Evolutionary conservation across 64 coral and sea anemone species (phyloP).

Genomic region (Montipora sp.): DNA sequence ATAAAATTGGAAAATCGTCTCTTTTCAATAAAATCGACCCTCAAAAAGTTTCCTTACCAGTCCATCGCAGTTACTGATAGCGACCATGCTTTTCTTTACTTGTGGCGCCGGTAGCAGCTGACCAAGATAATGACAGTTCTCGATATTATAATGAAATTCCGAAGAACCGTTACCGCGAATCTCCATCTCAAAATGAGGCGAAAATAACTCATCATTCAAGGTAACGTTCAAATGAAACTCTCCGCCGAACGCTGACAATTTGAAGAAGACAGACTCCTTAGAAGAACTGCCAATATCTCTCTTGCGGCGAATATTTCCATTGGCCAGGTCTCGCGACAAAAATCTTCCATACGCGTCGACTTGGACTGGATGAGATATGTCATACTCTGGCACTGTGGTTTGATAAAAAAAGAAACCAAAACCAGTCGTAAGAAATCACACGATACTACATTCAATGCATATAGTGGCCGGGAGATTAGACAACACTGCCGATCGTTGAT

Average conservation of each 20-base stretch:
- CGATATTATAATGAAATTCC: conserved; percentile 14
- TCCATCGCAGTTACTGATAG: conserved; percentile 73
- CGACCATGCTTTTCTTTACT: conserved; percentile 38
- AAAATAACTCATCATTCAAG: conserved; percentile 48
- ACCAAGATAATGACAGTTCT: conserved; percentile 59
- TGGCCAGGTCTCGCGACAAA: conserved; percentile 51
- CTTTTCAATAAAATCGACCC: not conserved
- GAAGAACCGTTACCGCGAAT: conserved; percentile 44
- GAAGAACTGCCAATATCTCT: not conserved
- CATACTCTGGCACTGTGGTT: conserved; percentile 60
- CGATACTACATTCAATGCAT: not conserved
- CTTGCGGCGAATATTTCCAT: conserved; percentile 45
- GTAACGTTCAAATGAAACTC: conserved; percentile 30
- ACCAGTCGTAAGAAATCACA: not conserved
- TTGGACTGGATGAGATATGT: conserved; percentile 58
- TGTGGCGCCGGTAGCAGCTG: conserved; percentile 11
- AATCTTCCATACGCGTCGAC: conserved; percentile 39
- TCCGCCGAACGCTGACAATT: conserved; percentile 33
- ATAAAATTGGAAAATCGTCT: not conserved
- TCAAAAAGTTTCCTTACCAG: conserved; percentile 26
- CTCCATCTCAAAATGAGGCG: conserved; percentile 48
- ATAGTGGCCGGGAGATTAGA: not conserved
- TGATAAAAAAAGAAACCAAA: too few relatives aligned
- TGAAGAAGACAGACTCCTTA: conserved; percentile 31
- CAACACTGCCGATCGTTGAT: too few relatives aligned